These are phyloP conservation scores for Ophion ventricosus DNA, from an alignment of 2,888 invertebrate genomes.

Conservation along the genomic window DNA sequence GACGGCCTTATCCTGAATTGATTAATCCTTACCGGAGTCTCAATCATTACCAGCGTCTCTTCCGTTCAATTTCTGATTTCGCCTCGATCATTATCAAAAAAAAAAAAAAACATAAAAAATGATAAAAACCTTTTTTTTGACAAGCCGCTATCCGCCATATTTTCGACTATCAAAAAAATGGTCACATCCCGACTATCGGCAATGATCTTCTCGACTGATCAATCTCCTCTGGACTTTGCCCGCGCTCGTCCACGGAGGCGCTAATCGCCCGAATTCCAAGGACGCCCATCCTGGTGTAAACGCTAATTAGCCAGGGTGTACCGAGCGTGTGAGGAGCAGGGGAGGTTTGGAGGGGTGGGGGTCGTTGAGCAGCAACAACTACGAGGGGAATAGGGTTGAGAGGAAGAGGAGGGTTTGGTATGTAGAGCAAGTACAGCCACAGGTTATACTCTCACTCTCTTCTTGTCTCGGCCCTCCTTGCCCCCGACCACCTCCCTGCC, in stretches of 20 bases:
- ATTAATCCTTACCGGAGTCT: no score
- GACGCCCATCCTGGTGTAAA: slow-evolving; percentile 24
- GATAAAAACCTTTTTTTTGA: no score
- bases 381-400: background rate
- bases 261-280: slow-evolving; percentile 40
- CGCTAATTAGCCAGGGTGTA: slow-evolving; percentile 47
- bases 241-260: background rate
- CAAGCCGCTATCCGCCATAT: background rate
- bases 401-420: slow-evolving; percentile 8
- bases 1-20: no score
- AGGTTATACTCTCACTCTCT: slow-evolving; percentile 64
- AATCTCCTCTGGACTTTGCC: background rate
- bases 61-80: no score
- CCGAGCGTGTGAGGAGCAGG: background rate
- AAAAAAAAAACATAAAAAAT: no score
- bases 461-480: slow-evolving; percentile 18
- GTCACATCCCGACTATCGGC: background rate
- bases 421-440: slow-evolving; percentile 55
- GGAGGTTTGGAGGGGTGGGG: background rate
- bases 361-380: slow-evolving; percentile 10
- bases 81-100: no score
- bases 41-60: no score
- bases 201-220: background rate
- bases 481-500: background rate
- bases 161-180: background rate